Percentiles rank a stretch among this genome's conserved stretches.
These are phyloP conservation scores for Ceratina calcarata DNA, from an alignment of 1,140 invertebrate species.

Conservation along the genomic window DNA sequence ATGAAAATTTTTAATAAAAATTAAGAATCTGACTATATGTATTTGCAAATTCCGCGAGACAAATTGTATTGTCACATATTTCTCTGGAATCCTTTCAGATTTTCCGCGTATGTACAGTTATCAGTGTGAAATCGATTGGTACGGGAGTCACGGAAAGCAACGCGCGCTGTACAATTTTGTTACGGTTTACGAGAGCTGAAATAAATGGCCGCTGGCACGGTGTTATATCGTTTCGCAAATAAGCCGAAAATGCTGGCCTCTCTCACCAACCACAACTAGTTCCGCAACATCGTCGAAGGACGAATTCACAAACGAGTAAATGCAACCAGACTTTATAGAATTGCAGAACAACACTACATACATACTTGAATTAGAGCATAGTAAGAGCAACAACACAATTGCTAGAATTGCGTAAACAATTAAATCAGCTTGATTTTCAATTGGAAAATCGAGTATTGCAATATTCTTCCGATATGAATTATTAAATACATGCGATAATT, in stretches of 20 bases:
- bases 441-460: background rate
- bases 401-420: background rate
- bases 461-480: background rate
- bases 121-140: constrained; percentile 42
- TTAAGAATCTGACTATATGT: background rate
- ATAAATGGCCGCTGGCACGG: constrained; percentile 43
- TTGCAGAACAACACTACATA: background rate
- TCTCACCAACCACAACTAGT: background rate
- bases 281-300: constrained; percentile 24
- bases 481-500: background rate
- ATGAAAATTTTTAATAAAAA: no score
- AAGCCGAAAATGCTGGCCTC: constrained; percentile 52
- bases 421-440: background rate
- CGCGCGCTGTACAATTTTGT: constrained; percentile 40
- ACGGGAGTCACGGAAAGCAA: constrained; percentile 14
- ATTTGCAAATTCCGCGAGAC: background rate
- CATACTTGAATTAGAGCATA: background rate
- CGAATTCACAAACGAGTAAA: background rate
- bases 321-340: background rate
- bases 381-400: background rate
- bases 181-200: constrained; percentile 4
- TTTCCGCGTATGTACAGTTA: no score
- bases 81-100: constrained; percentile 47
- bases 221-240: constrained; percentile 43
- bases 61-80: constrained; percentile 25